phyloP scores from a whole-genome alignment of 2,797 vertebrate species.

The Melanotaenia nigrans region DNA sequence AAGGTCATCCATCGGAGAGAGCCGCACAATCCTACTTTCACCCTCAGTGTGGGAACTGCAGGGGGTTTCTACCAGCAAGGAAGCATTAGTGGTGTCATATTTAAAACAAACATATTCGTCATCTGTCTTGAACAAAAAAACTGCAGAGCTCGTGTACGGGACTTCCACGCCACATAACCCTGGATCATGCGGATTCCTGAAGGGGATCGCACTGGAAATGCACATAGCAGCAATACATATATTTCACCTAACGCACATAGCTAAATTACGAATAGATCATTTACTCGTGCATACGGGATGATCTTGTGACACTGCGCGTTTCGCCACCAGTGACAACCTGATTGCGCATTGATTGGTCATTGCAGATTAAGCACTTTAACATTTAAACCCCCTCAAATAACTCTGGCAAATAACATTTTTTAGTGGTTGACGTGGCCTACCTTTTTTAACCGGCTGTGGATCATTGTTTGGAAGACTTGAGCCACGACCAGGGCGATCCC shows the following conservation, averaged over 20 bases:
- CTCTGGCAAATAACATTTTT: neutral
- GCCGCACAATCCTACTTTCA: neutral
- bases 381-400: slow-evolving; percentile 15
- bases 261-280: neutral
- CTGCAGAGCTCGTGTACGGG: neutral
- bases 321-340: slow-evolving; percentile 8
- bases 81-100: neutral
- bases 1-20: slow-evolving; percentile 40
- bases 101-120: neutral
- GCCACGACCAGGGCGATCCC: slow-evolving; percentile 86
- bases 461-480: slow-evolving; percentile 87
- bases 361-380: slow-evolving; percentile 40
- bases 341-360: slow-evolving; percentile 34
- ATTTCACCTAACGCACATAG: neutral
- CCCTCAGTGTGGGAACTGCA: neutral
- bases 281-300: neutral
- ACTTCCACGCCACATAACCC: slow-evolving; percentile 29
- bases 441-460: slow-evolving; percentile 84
- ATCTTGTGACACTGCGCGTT: slow-evolving; percentile 29
- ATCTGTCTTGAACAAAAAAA: neutral
- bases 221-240: slow-evolving; percentile 10
- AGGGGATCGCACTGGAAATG: slow-evolving; percentile 1
- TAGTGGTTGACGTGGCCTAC: slow-evolving; percentile 60
- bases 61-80: slow-evolving; percentile 32
- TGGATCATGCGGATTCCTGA: slow-evolving; percentile 38